Conservation (phyloP, 2,797 vertebrate species). For the Peromyscus attwateri region DNA sequence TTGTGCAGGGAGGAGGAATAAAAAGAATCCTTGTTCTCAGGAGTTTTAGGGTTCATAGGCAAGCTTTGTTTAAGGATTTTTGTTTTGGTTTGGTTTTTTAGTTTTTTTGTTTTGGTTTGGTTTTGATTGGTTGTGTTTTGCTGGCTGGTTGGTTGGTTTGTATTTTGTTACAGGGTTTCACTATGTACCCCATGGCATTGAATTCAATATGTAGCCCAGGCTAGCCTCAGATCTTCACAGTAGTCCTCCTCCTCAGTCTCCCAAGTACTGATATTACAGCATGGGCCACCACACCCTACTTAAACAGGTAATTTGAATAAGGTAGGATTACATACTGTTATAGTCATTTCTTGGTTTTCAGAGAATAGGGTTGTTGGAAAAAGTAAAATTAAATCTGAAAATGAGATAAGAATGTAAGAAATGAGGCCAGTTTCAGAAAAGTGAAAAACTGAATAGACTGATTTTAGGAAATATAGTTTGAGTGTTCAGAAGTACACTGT, state of each 20-base stretch:
- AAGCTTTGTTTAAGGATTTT: not conserved
- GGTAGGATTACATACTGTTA: slow-evolving; percentile 18
- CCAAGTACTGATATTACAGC: too few species aligned
- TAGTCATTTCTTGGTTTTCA: slow-evolving; percentile 35
- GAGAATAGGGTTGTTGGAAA: slow-evolving; percentile 21
- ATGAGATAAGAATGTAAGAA: slow-evolving; percentile 47
- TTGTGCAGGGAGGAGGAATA: not conserved
- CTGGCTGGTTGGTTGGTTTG: too few species aligned
- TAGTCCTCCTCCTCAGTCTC: not conserved
- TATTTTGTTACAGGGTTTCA: not conserved
- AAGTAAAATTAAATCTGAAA: slow-evolving; percentile 47
- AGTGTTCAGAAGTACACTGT: not conserved
- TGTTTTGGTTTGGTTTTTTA: too few species aligned
- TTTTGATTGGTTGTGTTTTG: not conserved
- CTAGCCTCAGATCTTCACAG: not conserved
- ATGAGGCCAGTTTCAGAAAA: slow-evolving; percentile 55
- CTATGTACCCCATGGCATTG: not conserved
- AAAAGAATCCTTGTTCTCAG: slow-evolving; percentile 30
- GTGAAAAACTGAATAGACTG: slow-evolving; percentile 17
- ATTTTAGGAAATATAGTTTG: slow-evolving; percentile 46
- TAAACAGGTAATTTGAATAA: slow-evolving; percentile 4
- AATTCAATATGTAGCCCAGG: not conserved
- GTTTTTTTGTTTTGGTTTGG: too few species aligned
- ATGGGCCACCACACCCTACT: not conserved
- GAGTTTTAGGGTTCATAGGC: slow-evolving; percentile 21